Evolutionary conservation across 2,797 vertebrate genomes (phyloP).

Genomic region (Pipistrellus kuhlii): DNA sequence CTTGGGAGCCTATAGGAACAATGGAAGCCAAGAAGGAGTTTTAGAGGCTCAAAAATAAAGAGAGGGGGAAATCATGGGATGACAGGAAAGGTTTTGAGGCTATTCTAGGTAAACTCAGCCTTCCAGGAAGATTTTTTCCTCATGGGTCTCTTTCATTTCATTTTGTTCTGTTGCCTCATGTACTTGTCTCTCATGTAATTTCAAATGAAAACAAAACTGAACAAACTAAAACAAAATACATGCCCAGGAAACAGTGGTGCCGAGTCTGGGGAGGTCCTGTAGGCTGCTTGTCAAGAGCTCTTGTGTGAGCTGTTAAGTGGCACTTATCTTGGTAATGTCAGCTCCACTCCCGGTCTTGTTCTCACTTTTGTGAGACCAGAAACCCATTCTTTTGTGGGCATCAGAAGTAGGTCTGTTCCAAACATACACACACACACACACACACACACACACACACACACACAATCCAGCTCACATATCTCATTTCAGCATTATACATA

Average conservation of each 20-base stretch:
- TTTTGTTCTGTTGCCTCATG: conserved; percentile 1
- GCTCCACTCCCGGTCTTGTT: background rate
- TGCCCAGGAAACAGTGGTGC: background rate
- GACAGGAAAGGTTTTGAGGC: background rate
- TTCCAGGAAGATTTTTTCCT: background rate
- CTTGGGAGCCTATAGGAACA: background rate
- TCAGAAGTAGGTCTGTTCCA: background rate
- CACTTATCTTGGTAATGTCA: background rate
- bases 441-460: background rate
- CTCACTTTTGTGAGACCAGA: background rate
- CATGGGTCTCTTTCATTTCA: background rate
- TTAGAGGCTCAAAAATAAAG: background rate
- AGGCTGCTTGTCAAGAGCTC: background rate
- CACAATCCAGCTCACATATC: background rate
- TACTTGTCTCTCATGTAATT: background rate
- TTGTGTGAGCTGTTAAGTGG: background rate
- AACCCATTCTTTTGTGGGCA: background rate
- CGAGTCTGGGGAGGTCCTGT: background rate
- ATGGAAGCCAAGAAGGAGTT: background rate
- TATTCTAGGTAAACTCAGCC: background rate
- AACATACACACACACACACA: background rate
- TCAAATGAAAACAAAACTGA: conserved; percentile 47
- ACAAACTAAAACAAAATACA: conserved; percentile 11
- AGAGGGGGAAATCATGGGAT: background rate
- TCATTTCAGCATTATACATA: background rate